These are phyloP conservation scores for Aphelenchoides fujianensis DNA, from an alignment of 1,140 invertebrate species.

Conservation along the genomic window DNA sequence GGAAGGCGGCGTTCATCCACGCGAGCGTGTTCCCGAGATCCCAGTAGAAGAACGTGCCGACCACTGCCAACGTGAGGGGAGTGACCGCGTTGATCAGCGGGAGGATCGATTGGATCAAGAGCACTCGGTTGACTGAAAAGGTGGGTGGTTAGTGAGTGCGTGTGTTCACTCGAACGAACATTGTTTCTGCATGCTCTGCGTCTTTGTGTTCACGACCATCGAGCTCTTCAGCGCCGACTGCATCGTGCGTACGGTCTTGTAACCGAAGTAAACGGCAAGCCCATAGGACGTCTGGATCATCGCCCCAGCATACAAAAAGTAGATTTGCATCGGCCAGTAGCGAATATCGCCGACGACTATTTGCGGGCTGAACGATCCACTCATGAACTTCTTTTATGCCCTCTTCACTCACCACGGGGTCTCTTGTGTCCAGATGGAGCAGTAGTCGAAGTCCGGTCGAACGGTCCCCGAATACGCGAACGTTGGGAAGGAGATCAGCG, in stretches of 20 bases:
- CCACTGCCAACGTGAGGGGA: background rate
- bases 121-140: conserved; percentile 68
- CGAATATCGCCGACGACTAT: background rate
- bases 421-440: background rate
- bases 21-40: background rate
- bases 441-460: conserved; percentile 5
- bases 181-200: background rate
- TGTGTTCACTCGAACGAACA: too few relatives aligned
- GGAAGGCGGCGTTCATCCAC: background rate
- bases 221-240: background rate
- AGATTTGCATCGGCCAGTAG: conserved; percentile 3
- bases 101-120: background rate
- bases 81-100: conserved; percentile 2
- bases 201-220: background rate
- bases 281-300: background rate
- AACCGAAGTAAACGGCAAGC: background rate
- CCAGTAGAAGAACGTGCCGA: background rate
- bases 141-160: too few relatives aligned
- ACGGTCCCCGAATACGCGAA: background rate
- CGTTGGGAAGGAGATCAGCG: background rate
- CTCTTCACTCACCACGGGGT: background rate
- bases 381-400: background rate
- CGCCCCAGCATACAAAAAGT: background rate
- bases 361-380: background rate
- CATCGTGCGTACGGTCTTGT: background rate